Evolutionary conservation across 2,113 vertebrate genomes (phyloP), one percentile per base, ranked within the genome.

Genomic region (Caranx melampygus): DNA sequence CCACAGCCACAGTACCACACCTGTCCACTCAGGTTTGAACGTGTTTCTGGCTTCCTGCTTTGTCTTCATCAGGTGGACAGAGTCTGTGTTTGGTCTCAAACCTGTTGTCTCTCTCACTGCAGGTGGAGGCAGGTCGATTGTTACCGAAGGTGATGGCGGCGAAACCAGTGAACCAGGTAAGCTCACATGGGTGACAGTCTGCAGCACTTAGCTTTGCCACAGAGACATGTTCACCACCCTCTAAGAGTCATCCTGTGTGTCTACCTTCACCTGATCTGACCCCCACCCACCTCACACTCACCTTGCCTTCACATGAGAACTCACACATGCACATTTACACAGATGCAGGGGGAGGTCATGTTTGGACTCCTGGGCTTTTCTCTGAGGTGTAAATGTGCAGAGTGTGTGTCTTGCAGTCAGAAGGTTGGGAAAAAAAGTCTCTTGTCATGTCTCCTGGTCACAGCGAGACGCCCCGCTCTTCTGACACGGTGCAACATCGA

Each of bases 121-220:
- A 92, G 91, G 88, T 81, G 90, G 87, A 71, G 86, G 85, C 59
- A 72, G 87, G 81, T 76, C 88, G 0, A 82, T 80, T 1, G 87
- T 85, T 31, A 26, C 81, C 18, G 87, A 88, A 49, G 80, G 78
- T 21, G 89, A 88, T 2, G 73, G 75, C 4, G 71, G 45, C 18
- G 86, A 76, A 81, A 69, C 60, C 81, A 75, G 72, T 66, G 90
- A 87, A 83, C 82, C 86, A 86, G 90, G 90, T 89, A 81, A 75
- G 65, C 37, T 76, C 61, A 83, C 72, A 63, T 72, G 72, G 73
- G 72, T 78, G 67, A 81, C 62, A 44, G 62, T 58, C 44, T 60
- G 65, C 82, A 86, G 90, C 90, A 92, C 89, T 91, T 87, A 85
- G 81, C 75, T 67, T 61, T 64, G 75, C 88, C 86, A 83, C 82